Percentiles rank a stretch among this genome's conserved stretches.
Conservation (phyloP, 1,140 invertebrate species). For the Calephelis virginiensis region DNA sequence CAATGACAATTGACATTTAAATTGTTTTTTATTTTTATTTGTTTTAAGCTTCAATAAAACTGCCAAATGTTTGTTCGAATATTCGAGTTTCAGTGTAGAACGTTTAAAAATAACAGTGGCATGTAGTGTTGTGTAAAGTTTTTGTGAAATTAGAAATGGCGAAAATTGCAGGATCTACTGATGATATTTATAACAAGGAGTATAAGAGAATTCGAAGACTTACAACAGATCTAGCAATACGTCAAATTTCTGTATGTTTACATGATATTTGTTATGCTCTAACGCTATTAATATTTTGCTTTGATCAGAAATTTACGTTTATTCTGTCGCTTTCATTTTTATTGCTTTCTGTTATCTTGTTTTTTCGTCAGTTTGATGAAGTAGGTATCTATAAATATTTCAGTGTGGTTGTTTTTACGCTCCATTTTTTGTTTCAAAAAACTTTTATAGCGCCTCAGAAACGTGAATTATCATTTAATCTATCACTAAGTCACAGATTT, state of each 20-base stretch:
- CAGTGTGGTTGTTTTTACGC: too few species aligned
- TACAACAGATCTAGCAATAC: slow-evolving; percentile 81
- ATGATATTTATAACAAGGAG: slow-evolving; percentile 81
- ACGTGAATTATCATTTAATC: too few species aligned
- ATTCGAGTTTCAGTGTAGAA: neutral
- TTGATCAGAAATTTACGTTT: neutral
- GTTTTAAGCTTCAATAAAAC: neutral
- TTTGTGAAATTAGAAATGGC: slow-evolving; percentile 36
- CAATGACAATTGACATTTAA: slow-evolving; percentile 4
- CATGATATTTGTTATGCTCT: slow-evolving; percentile 15
- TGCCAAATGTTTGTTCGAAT: too few species aligned
- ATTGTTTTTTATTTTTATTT: neutral
- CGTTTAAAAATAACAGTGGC: neutral
- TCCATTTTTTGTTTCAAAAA: too few species aligned
- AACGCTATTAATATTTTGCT: neutral
- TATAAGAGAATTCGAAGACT: slow-evolving; percentile 81
- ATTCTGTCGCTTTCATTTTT: neutral
- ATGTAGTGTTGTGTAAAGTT: neutral
- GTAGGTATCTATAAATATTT: too few species aligned
- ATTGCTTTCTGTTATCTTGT: neutral
- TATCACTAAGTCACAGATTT: too few species aligned
- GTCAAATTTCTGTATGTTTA: slow-evolving; percentile 80
- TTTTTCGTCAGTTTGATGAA: too few species aligned
- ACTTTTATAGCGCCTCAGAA: too few species aligned
- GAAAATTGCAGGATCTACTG: slow-evolving; percentile 40